Percentiles rank a stretch among this genome's conserved stretches.
Evolutionary conservation across 2,888 invertebrate species (phyloP).

Genomic region (Dicyrtomina minuta): DNA sequence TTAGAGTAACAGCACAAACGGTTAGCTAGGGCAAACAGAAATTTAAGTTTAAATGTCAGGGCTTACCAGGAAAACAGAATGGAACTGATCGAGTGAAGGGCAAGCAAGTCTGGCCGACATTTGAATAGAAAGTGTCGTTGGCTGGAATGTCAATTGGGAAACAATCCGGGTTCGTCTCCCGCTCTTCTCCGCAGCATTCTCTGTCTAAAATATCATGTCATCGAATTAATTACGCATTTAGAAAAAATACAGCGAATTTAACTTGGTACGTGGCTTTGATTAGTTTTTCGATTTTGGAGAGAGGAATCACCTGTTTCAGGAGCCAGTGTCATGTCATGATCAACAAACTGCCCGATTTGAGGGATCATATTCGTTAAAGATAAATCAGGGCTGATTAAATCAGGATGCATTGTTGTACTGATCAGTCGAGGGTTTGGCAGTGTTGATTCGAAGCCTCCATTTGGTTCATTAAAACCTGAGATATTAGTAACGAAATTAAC

Average conservation of each 20-base stretch:
- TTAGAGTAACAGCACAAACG: no score
- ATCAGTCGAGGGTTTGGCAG: slow-evolving; percentile 77
- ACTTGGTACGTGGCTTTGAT: not conserved
- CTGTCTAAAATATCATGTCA: slow-evolving; percentile 9
- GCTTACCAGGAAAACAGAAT: slow-evolving; percentile 47
- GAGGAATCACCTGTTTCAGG: slow-evolving; percentile 36
- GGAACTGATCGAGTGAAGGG: slow-evolving; percentile 48
- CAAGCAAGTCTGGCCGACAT: slow-evolving; percentile 44
- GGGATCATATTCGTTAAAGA: slow-evolving; percentile 48
- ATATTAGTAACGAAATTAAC: not conserved
- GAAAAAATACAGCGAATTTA: no score
- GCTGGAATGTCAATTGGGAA: slow-evolving; percentile 41
- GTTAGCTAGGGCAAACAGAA: not conserved
- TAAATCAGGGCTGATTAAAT: slow-evolving; percentile 61
- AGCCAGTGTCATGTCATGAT: slow-evolving; percentile 42
- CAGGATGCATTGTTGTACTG: slow-evolving; percentile 68
- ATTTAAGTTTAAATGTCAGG: not conserved
- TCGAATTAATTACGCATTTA: no score
- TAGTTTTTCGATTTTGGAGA: not conserved
- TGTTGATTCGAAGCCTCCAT: slow-evolving; percentile 42
- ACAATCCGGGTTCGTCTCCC: slow-evolving; percentile 34
- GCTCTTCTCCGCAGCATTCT: slow-evolving; percentile 3
- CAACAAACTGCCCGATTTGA: slow-evolving; percentile 49
- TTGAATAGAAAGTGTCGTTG: slow-evolving; percentile 46
- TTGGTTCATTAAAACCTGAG: slow-evolving; percentile 30